Percentiles rank a stretch among this genome's conserved stretches.
These are phyloP conservation scores for Tinamus guttatus DNA, from an alignment of 2,113 vertebrate species.

Conservation along the genomic window DNA sequence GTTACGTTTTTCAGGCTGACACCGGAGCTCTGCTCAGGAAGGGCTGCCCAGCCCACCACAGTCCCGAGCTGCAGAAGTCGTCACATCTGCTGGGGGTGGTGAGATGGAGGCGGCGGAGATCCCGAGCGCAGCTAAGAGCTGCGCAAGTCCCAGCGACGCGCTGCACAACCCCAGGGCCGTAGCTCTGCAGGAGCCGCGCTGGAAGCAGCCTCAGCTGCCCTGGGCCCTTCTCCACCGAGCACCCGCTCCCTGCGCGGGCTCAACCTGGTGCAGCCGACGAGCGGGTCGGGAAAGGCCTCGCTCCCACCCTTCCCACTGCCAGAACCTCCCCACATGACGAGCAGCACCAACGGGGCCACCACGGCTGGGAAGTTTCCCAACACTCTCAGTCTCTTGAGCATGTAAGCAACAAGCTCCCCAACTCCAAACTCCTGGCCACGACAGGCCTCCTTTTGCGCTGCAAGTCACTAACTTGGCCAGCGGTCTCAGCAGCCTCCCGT, in stretches of 20 bases:
- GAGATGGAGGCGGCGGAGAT: too few species aligned
- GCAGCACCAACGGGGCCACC: background rate
- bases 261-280: background rate
- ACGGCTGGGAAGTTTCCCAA: background rate
- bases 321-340: rapidly evolving
- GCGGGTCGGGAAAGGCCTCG: background rate
- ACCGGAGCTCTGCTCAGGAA: slow-evolving; percentile 42
- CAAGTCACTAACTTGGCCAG: background rate
- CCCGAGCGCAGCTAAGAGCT: too few species aligned
- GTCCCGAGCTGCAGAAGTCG: background rate
- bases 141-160: too few species aligned
- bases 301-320: background rate
- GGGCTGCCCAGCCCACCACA: slow-evolving; percentile 11
- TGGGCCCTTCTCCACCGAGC: background rate
- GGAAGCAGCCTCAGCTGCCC: too few species aligned
- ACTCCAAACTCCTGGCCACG: background rate
- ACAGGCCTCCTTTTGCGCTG: background rate
- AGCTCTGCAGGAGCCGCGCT: too few species aligned
- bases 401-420: background rate
- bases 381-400: background rate
- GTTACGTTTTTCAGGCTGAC: slow-evolving; percentile 33
- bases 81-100: too few species aligned
- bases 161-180: too few species aligned
- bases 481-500: background rate
- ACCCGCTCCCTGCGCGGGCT: background rate